phyloP scores from a whole-genome alignment of 1,140 invertebrate genomes.

The Anastrepha ludens region DNA sequence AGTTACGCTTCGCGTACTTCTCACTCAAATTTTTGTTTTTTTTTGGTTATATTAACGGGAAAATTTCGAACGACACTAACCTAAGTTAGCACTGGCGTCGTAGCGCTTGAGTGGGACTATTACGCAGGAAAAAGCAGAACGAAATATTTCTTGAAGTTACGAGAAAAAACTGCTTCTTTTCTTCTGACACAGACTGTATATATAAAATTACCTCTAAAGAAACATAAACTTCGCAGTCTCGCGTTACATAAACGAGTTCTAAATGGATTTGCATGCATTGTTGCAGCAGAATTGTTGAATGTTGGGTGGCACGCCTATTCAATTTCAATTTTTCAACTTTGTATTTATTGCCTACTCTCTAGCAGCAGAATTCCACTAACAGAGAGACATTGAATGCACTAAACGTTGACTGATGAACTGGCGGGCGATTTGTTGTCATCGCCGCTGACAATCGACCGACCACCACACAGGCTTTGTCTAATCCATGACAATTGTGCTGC shows the following conservation, averaged over 20 bases:
- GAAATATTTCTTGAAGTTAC: too few relatives aligned
- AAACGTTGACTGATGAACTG: background rate
- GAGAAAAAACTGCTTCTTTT: too few relatives aligned
- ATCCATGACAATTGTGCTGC: slow-evolving; percentile 9
- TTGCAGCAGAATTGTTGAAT: slow-evolving; percentile 16
- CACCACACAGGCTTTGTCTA: slow-evolving; percentile 7
- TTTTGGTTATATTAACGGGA: too few relatives aligned
- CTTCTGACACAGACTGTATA: too few relatives aligned
- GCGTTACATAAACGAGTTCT: slow-evolving; percentile 44
- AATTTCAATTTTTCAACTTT: slow-evolving; percentile 20
- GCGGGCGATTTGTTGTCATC: background rate
- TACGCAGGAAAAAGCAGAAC: too few relatives aligned
- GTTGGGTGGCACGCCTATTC: slow-evolving; percentile 32
- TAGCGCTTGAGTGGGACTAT: too few relatives aligned
- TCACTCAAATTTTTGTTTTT: too few relatives aligned
- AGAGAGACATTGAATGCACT: background rate
- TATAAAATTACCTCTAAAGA: too few relatives aligned
- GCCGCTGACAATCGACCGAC: slow-evolving; percentile 10
- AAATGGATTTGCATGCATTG: slow-evolving; percentile 49
- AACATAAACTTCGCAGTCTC: background rate
- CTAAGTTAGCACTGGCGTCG: too few relatives aligned
- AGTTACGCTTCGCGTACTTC: too few relatives aligned
- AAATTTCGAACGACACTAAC: too few relatives aligned
- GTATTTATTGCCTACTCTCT: background rate
- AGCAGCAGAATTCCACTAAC: background rate